Base-by-base conservation (phyloP, 2,797 vertebrate genomes). In the Iguana delicatissima region DNA sequence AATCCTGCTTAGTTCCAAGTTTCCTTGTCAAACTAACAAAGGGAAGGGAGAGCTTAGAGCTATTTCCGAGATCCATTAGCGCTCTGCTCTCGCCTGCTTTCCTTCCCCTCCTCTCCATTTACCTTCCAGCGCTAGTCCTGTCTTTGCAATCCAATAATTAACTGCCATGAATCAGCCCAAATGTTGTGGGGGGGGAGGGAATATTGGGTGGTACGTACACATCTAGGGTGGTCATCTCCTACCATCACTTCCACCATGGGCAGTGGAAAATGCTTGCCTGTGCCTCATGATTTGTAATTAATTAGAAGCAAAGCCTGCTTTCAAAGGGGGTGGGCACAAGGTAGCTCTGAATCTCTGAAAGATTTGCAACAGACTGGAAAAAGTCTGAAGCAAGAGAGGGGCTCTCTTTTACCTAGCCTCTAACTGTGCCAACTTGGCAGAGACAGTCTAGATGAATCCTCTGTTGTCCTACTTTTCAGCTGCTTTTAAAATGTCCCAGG, bases 261-360 rank as follows among this genome's bases (percentile, higher is more conserved):
- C 26, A 86, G 89, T 74, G 86, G 89, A 20, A 82, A 77, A 22
- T 26, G 35, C 67, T 80, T n/a, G 52, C 14, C 89, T 88, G 64
- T 82, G 73, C 18, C 57, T 4, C n/a, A 55, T 72, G 85, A 90
- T 55, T 69, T 81, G 35, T 26, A 14, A 24, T 26, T 82, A 29
- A 69, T 69, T 24, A 62, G 57, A 29, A 84, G 7, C 14, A 69
- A 55, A 79, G 46, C 16, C 16, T 52, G 42, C n/a, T 42, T 64
- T 62, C n/a, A 18, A 20, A 32, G 38, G 29, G 22, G 20, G 12
- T 32, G 32, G n/a, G 5, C 3, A 46, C 2, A 46, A 77, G 6
- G 42, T 80, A 14, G 79, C 14, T 55, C 26, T 55, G 18, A 20
- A 50, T 2, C 6, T 69, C 18, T 22, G 35, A 13, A 32, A n/a